Conservation (phyloP, 2,113 vertebrate genomes). For the Neodon shergylaensis region DNA sequence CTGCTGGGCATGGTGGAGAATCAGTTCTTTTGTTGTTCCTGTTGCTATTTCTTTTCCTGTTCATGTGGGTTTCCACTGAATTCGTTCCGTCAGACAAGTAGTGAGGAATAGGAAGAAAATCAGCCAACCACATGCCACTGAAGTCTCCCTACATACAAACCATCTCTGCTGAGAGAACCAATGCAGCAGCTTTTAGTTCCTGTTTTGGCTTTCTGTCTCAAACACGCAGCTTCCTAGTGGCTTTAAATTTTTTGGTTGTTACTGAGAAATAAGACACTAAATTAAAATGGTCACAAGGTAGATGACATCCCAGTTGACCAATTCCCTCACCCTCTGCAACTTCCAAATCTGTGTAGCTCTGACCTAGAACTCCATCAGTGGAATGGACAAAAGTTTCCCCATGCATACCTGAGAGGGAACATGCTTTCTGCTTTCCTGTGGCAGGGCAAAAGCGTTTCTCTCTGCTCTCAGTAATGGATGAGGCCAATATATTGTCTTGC, state of each 20-base stretch:
- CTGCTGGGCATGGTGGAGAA: not conserved
- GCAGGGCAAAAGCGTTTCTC: slow-evolving; percentile 9
- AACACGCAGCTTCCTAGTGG: not conserved
- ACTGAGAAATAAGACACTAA: slow-evolving; percentile 32
- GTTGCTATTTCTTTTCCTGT: slow-evolving; percentile 54
- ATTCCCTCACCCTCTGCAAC: not conserved
- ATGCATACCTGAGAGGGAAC: not conserved
- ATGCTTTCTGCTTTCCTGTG: slow-evolving; percentile 34
- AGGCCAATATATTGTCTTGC: slow-evolving; percentile 65
- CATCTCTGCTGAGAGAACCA: slow-evolving; percentile 41
- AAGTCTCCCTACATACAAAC: not conserved
- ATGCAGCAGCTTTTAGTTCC: not conserved
- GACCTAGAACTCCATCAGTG: slow-evolving; percentile 43
- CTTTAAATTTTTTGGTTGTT: not conserved
- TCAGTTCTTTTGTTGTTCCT: slow-evolving; percentile 33
- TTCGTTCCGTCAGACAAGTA: slow-evolving; percentile 26
- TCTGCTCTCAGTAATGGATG: slow-evolving; percentile 52
- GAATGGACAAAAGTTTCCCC: slow-evolving; percentile 43
- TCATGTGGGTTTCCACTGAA: slow-evolving; percentile 40
- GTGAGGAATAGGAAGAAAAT: slow-evolving; percentile 53
- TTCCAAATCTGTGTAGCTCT: slow-evolving; percentile 53
- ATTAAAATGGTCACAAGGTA: not conserved
- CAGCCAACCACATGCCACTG: slow-evolving; percentile 11
- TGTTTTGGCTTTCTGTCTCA: not conserved
- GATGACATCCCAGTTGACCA: slow-evolving; percentile 19